Conservation (phyloP, 1,140 invertebrate species). For the Brachionus angularis region DNA sequence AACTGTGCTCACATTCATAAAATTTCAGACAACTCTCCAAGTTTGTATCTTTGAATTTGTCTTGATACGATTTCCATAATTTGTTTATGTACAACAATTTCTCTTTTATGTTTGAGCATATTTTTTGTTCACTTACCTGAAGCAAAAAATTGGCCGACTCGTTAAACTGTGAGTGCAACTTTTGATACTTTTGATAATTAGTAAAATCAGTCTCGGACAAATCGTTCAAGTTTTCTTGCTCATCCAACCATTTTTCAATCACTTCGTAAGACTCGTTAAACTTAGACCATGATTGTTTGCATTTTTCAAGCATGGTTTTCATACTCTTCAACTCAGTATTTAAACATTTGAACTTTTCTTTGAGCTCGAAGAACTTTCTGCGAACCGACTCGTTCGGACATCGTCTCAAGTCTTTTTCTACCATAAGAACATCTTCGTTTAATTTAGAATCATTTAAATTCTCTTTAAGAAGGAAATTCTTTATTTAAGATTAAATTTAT, state of each 20-base stretch:
- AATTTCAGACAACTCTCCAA: conserved; percentile 32
- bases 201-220: conserved; percentile 26
- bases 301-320: conserved; percentile 41
- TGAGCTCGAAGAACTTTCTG: conserved; percentile 5
- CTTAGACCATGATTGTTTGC: not conserved
- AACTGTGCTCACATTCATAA: conserved; percentile 38
- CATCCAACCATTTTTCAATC: not conserved
- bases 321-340: conserved; percentile 38
- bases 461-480: conserved; percentile 21
- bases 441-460: conserved; percentile 40
- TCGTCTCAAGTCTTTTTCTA: conserved; percentile 38
- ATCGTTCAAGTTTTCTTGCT: conserved; percentile 14
- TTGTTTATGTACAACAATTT: not conserved
- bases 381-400: conserved; percentile 11
- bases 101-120: conserved; percentile 20
- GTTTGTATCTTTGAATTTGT: conserved; percentile 32
- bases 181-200: conserved; percentile 43
- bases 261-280: not conserved
- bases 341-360: conserved; percentile 16
- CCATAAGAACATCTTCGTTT: conserved; percentile 5
- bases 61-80: conserved; percentile 41
- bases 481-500: too few relatives aligned
- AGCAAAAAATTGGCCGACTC: conserved; percentile 38
- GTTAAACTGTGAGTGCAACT: conserved; percentile 43
- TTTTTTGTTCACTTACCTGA: conserved; percentile 19